Evolutionary conservation across 2,888 invertebrate species (phyloP).

Genomic region (Syrista parreyssii): DNA sequence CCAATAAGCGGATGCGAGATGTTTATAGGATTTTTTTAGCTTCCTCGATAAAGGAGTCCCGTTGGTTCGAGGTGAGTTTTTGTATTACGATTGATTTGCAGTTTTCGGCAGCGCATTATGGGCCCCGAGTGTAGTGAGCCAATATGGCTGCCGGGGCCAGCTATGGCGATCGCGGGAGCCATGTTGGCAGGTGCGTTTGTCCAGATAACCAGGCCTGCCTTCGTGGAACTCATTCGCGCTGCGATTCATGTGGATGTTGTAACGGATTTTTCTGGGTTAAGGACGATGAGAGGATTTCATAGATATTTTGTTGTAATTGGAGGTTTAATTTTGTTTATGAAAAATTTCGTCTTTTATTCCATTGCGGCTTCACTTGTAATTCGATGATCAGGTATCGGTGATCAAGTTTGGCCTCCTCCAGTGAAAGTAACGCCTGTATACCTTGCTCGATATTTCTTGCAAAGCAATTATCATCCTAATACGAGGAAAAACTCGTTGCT

Average conservation of each 20-base stretch:
- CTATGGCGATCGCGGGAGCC: conserved; percentile 66
- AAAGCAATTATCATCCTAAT: not conserved
- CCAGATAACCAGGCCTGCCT: conserved; percentile 46
- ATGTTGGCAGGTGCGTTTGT: conserved; percentile 65
- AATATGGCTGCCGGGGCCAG: conserved; percentile 63
- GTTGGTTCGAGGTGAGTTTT: conserved; percentile 33
- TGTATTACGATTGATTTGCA: not conserved
- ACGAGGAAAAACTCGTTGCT: not conserved
- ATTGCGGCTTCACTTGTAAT: not conserved
- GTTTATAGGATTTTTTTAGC: not conserved
- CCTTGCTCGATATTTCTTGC: not conserved
- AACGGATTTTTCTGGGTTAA: not conserved
- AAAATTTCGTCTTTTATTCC: not conserved
- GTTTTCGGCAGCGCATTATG: not conserved
- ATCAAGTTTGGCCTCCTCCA: not conserved
- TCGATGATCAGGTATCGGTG: not conserved
- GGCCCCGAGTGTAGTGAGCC: conserved; percentile 46
- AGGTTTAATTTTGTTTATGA: not conserved
- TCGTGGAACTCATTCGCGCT: conserved; percentile 39
- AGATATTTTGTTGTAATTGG: not conserved
- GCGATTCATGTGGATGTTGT: not conserved
- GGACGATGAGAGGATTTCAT: not conserved
- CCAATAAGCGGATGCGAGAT: not conserved
- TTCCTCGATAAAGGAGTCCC: not conserved
- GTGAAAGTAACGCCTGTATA: not conserved